These are phyloP conservation scores for Phoeniculus purpureus DNA, from an alignment of 2,797 vertebrate genomes.

Conservation along the genomic window DNA sequence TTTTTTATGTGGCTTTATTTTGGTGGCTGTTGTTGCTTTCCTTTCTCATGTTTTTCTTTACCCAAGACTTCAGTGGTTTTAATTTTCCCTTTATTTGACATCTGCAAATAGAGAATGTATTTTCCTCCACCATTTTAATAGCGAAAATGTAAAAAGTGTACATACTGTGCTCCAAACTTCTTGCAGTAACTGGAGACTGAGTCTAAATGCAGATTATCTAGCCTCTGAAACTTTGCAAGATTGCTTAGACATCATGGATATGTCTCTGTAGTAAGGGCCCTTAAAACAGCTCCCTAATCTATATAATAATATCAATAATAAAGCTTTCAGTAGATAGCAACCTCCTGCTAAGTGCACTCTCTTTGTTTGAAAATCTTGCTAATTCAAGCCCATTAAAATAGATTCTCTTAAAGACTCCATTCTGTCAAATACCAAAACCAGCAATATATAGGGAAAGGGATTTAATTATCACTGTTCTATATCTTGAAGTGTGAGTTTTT, in stretches of 20 bases:
- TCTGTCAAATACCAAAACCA: conserved; percentile 80
- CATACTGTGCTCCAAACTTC: neutral
- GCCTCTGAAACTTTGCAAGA: neutral
- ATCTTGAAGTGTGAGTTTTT: conserved; percentile 75
- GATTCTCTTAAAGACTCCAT: conserved; percentile 77
- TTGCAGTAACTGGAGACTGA: neutral
- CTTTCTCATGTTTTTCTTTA: neutral
- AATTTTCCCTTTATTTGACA: neutral
- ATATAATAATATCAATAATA: conserved; percentile 69
- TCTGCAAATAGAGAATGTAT: neutral
- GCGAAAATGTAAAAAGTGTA: neutral
- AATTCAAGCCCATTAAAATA: conserved; percentile 80
- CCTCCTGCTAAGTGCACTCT: conserved; percentile 74
- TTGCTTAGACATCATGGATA: neutral
- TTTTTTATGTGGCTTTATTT: neutral
- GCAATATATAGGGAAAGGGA: conserved; percentile 74
- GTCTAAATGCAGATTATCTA: neutral
- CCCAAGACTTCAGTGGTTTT: fast-evolving
- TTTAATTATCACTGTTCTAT: conserved; percentile 82
- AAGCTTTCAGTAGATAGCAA: conserved; percentile 64
- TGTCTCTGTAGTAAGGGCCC: neutral
- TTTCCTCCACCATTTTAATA: neutral
- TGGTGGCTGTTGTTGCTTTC: neutral
- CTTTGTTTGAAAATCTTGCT: conserved; percentile 77
- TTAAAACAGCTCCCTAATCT: conserved; percentile 36